Evolutionary conservation across 2,888 invertebrate species (phyloP).

Genomic region (Harmothoe impar): DNA sequence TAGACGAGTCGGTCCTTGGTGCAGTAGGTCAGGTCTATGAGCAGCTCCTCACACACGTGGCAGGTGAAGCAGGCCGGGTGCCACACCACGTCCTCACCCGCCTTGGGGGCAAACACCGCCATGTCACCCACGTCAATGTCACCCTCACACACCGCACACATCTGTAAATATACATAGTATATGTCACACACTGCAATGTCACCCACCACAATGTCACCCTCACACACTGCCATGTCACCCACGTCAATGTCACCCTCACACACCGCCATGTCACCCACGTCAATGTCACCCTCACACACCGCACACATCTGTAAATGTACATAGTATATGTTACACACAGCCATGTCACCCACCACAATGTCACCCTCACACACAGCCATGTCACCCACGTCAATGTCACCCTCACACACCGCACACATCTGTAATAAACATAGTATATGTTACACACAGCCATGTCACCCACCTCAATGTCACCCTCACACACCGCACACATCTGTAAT

Average conservation of each 20-base stretch:
- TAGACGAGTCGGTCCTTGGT: slow-evolving; percentile 92
- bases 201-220: slow-evolving; percentile 90
- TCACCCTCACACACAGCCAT: slow-evolving; percentile 91
- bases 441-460: slow-evolving; percentile 93
- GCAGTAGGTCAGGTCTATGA: slow-evolving; percentile 98
- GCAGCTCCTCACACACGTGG: slow-evolving; percentile 92
- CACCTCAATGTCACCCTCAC: slow-evolving; percentile 90
- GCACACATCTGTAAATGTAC: slow-evolving; percentile 89
- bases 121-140: slow-evolving; percentile 91
- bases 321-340: slow-evolving; percentile 87
- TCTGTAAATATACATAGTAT: slow-evolving; percentile 84
- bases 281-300: slow-evolving; percentile 91
- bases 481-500: slow-evolving; percentile 91
- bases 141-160: slow-evolving; percentile 92
- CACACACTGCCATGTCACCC: slow-evolving; percentile 92
- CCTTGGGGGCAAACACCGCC: slow-evolving; percentile 92
- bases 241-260: slow-evolving; percentile 85
- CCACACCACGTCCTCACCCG: slow-evolving; percentile 90
- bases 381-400: too few relatives aligned
- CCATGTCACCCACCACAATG: slow-evolving; percentile 91
- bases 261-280: slow-evolving; percentile 92
- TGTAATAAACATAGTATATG: slow-evolving; percentile 84
- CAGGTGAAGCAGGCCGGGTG: slow-evolving; percentile 97
- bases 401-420: slow-evolving; percentile 88
- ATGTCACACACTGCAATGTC: slow-evolving; percentile 90